phyloP scores from a whole-genome alignment of 2,797 vertebrate genomes.

The Euthynnus affinis region DNA sequence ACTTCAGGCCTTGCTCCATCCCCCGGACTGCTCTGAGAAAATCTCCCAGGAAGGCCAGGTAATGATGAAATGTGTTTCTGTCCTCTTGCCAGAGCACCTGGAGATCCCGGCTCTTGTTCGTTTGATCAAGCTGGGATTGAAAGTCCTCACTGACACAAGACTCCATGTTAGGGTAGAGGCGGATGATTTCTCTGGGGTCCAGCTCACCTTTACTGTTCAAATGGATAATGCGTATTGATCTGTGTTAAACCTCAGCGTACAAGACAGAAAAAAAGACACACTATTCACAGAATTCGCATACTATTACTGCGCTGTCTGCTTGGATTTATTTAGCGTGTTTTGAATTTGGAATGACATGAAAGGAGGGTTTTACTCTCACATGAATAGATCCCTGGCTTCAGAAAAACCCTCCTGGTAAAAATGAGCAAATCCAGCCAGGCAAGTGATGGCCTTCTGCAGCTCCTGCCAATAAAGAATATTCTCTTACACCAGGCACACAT shows the following conservation, averaged over 20 bases:
- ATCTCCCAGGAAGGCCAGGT: slow-evolving; percentile 75
- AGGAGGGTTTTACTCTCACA: slow-evolving; percentile 70
- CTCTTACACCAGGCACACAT: slow-evolving; percentile 18
- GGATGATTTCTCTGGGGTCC: slow-evolving; percentile 84
- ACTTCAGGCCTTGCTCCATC: slow-evolving; percentile 49
- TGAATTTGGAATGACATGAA: slow-evolving; percentile 8
- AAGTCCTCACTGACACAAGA: slow-evolving; percentile 59
- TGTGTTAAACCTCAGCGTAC: slow-evolving; percentile 23
- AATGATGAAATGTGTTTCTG: slow-evolving; percentile 60
- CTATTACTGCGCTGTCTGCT: not conserved
- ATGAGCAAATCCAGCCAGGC: slow-evolving; percentile 79
- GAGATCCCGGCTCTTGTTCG: slow-evolving; percentile 68
- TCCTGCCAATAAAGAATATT: slow-evolving; percentile 65
- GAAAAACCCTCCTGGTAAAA: slow-evolving; percentile 81
- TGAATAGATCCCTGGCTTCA: slow-evolving; percentile 81
- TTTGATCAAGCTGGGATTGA: slow-evolving; percentile 57
- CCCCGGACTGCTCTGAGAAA: slow-evolving; percentile 71
- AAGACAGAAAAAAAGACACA: slow-evolving; percentile 12
- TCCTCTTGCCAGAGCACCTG: slow-evolving; percentile 62
- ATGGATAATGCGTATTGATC: slow-evolving; percentile 41
- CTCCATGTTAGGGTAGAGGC: slow-evolving; percentile 72
- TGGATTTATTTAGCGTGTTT: slow-evolving; percentile 16
- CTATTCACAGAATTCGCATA: slow-evolving; percentile 12
- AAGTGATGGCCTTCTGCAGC: slow-evolving; percentile 73
- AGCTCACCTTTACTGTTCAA: slow-evolving; percentile 78